These are phyloP conservation scores for Malurus cyaneus DNA, from an alignment of 2,113 vertebrate species.

Conservation along the genomic window DNA sequence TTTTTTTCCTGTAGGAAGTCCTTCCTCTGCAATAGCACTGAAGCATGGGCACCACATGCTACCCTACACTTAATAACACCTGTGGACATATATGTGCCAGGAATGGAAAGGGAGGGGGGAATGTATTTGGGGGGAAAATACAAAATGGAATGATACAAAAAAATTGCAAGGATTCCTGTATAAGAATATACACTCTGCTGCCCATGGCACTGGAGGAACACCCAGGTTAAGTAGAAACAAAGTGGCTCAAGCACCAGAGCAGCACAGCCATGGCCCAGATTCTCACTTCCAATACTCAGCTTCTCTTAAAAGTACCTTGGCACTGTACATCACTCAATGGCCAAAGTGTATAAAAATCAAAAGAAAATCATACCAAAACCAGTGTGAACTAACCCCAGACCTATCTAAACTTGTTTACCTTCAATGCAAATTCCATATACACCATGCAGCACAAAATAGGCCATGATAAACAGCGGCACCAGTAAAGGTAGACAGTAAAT, in stretches of 20 bases:
- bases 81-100: conserved; percentile 35
- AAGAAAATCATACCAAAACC: neutral
- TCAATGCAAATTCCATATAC: neutral
- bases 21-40: conserved; percentile 55
- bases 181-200: neutral
- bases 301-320: neutral
- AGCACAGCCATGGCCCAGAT: neutral
- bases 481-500: neutral
- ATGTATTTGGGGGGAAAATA: neutral
- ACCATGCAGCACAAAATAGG: neutral
- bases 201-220: neutral
- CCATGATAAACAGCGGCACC: neutral
- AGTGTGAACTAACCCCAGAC: conserved; percentile 1
- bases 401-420: conserved; percentile 12
- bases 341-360: neutral
- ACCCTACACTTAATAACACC: conserved; percentile 62
- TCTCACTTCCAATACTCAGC: rapidly evolving
- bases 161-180: neutral
- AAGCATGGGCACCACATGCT: conserved; percentile 63
- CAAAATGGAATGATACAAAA: neutral
- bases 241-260: neutral
- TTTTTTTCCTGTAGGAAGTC: conserved; percentile 68
- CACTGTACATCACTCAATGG: neutral
- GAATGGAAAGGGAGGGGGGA: neutral
- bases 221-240: neutral